Percentiles rank a stretch among this genome's conserved stretches.
These are phyloP conservation scores for Dasysyrphus tricinctus DNA, from an alignment of 2,888 invertebrate genomes.

Conservation along the genomic window DNA sequence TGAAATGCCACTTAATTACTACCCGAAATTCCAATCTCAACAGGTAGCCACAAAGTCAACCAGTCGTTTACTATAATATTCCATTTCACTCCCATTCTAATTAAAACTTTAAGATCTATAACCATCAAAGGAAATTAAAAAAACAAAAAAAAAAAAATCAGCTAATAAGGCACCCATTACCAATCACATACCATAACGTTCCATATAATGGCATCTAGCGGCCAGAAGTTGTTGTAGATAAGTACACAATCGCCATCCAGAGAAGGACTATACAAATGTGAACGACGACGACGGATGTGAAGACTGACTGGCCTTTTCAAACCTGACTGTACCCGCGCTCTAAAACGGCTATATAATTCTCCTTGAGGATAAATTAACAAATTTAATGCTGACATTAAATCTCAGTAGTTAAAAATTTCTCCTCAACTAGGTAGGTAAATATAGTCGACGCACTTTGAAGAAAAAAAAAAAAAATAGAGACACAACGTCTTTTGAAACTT, in stretches of 20 bases:
- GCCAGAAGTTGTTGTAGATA: slow-evolving; percentile 1
- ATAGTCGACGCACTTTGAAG: slow-evolving; percentile 2
- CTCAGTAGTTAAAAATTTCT: slow-evolving; percentile 78
- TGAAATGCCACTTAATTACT: slow-evolving; percentile 59
- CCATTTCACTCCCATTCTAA: slow-evolving; percentile 70
- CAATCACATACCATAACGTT: slow-evolving; percentile 74
- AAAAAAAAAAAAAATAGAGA: background rate
- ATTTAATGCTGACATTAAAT: slow-evolving; percentile 80
- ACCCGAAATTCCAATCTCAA: slow-evolving; percentile 69
- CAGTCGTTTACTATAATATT: slow-evolving; percentile 36
- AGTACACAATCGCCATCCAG: background rate
- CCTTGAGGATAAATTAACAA: slow-evolving; percentile 78
- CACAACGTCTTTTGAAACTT: slow-evolving; percentile 5
- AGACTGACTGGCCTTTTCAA: slow-evolving; percentile 26
- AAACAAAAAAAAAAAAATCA: slow-evolving; percentile 52
- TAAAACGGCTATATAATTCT: slow-evolving; percentile 78
- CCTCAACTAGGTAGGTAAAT: slow-evolving; percentile 17
- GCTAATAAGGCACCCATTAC: slow-evolving; percentile 74
- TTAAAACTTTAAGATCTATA: slow-evolving; percentile 75
- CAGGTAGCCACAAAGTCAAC: slow-evolving; percentile 54
- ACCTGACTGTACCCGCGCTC: slow-evolving; percentile 58
- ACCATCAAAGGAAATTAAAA: slow-evolving; percentile 55
- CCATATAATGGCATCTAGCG: slow-evolving; percentile 53
- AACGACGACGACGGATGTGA: background rate
- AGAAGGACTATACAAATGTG: slow-evolving; percentile 16